phyloP scores from a whole-genome alignment of 2,888 invertebrate species.

The Bembecia ichneumoniformis region DNA sequence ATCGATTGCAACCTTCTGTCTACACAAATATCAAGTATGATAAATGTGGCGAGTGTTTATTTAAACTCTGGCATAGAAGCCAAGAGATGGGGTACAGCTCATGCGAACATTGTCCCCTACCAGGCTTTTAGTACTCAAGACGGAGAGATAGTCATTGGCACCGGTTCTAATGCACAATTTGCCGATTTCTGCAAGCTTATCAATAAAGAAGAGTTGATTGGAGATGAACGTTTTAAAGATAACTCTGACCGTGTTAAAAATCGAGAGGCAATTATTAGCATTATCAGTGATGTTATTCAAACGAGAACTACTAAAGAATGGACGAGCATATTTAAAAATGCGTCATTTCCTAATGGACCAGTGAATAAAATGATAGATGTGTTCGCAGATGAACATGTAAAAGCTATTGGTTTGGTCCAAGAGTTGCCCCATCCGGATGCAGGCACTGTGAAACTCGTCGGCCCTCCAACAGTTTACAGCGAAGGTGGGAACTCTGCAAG shows the following conservation, averaged over 20 bases:
- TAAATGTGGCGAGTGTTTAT: slow-evolving; percentile 91
- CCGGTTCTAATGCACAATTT: slow-evolving; percentile 89
- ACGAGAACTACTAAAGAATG: slow-evolving; percentile 82
- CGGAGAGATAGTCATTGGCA: slow-evolving; percentile 88
- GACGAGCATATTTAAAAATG: slow-evolving; percentile 78
- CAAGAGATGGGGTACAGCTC: slow-evolving; percentile 90
- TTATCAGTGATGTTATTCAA: slow-evolving; percentile 72
- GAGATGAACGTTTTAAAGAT: slow-evolving; percentile 76
- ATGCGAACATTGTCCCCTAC: slow-evolving; percentile 95
- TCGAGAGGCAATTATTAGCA: slow-evolving; percentile 76
- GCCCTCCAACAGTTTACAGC: slow-evolving; percentile 89
- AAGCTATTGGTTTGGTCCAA: slow-evolving; percentile 79
- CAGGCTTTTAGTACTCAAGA: slow-evolving; percentile 89
- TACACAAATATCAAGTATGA: slow-evolving; percentile 90
- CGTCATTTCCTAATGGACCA: slow-evolving; percentile 90
- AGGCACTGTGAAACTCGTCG: slow-evolving; percentile 83
- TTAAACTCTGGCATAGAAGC: slow-evolving; percentile 87
- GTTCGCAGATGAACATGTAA: slow-evolving; percentile 90
- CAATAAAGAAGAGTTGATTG: slow-evolving; percentile 71
- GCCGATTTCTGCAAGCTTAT: slow-evolving; percentile 78
- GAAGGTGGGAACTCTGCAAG: slow-evolving; percentile 79
- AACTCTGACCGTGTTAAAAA: slow-evolving; percentile 85
- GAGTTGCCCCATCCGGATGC: slow-evolving; percentile 78
- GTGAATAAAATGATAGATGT: slow-evolving; percentile 89
- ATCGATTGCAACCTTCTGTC: slow-evolving; percentile 95